These are phyloP conservation scores for Gymnodraco acuticeps DNA, from an alignment of 2,797 vertebrate species.

Conservation along the genomic window DNA sequence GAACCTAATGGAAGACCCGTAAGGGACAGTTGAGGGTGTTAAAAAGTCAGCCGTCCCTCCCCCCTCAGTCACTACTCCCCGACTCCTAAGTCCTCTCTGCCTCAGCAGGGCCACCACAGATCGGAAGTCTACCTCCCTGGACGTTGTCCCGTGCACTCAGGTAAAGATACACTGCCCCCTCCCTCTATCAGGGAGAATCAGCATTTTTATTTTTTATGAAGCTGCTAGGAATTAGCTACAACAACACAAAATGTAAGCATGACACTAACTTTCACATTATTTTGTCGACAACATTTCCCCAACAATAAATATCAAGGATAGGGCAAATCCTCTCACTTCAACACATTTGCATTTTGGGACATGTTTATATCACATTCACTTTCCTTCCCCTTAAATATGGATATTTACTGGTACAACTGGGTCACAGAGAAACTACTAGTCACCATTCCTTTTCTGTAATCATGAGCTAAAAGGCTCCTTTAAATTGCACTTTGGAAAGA, in stretches of 20 bases:
- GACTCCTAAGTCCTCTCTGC: conserved; percentile 73
- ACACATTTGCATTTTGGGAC: conserved; percentile 76
- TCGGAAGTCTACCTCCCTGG: conserved; percentile 68
- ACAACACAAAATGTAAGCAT: conserved; percentile 59
- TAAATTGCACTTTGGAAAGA: conserved; percentile 76
- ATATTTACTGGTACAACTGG: conserved; percentile 77
- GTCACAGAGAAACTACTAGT: conserved; percentile 81
- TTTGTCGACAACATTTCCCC: conserved; percentile 56
- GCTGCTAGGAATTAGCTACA: conserved; percentile 57
- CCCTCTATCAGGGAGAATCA: conserved; percentile 49
- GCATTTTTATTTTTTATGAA: conserved; percentile 14
- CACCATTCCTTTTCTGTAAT: conserved; percentile 84
- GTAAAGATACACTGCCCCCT: conserved; percentile 16
- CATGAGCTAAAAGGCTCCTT: conserved; percentile 87
- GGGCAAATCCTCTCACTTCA: conserved; percentile 65
- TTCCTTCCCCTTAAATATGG: conserved; percentile 67
- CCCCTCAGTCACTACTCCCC: conserved; percentile 78
- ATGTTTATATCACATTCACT: conserved; percentile 75
- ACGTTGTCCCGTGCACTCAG: conserved; percentile 52
- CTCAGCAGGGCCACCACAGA: conserved; percentile 75
- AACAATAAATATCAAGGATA: conserved; percentile 64
- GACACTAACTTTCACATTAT: conserved; percentile 59
- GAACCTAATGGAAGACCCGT: conserved; percentile 95
- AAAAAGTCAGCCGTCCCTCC: conserved; percentile 78
- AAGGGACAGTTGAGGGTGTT: conserved; percentile 88